phyloP scores from a whole-genome alignment of 2,888 invertebrate genomes.

The Hirtodrosophila histrioides region DNA sequence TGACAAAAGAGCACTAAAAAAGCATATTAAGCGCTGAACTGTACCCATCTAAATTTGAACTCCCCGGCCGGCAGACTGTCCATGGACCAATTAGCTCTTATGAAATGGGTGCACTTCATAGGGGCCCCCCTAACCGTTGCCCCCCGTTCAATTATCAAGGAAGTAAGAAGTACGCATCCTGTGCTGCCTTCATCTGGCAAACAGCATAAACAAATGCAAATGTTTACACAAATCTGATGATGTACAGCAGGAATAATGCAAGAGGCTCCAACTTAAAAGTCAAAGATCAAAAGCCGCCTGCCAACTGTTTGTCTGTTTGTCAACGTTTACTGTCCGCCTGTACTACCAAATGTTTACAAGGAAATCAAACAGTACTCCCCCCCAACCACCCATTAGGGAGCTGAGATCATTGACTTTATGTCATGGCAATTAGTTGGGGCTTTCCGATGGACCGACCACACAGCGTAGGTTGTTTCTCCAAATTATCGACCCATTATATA shows the following conservation, averaged over 20 bases:
- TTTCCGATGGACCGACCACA: conserved; percentile 32
- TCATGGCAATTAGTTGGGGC: conserved; percentile 6
- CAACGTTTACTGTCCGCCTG: conserved; percentile 48
- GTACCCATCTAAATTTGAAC: conserved; percentile 42
- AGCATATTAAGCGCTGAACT: conserved; percentile 43
- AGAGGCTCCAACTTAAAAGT: conserved; percentile 20
- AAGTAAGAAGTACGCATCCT: conserved; percentile 29
- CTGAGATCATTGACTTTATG: conserved; percentile 36
- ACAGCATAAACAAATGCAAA: conserved; percentile 50
- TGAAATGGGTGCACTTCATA: conserved; percentile 40
- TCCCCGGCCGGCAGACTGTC: conserved; percentile 11
- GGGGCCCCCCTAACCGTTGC: no score
- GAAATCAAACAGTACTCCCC: conserved; percentile 63
- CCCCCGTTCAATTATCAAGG: conserved; percentile 7
- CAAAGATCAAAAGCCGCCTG: conserved; percentile 63
- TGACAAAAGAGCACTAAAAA: conserved; percentile 36
- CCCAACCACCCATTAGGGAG: neutral
- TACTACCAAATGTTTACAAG: conserved; percentile 59
- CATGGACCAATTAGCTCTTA: conserved; percentile 65
- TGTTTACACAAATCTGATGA: conserved; percentile 62
- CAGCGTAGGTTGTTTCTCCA: conserved; percentile 1
- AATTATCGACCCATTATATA: conserved; percentile 1
- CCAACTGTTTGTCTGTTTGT: conserved; percentile 60
- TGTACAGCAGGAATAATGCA: conserved; percentile 17
- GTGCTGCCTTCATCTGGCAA: conserved; percentile 1